Percentiles rank a stretch among this genome's conserved stretches.
These are phyloP conservation scores for Argentina silus DNA, from an alignment of 2,797 vertebrate species.

Conservation along the genomic window DNA sequence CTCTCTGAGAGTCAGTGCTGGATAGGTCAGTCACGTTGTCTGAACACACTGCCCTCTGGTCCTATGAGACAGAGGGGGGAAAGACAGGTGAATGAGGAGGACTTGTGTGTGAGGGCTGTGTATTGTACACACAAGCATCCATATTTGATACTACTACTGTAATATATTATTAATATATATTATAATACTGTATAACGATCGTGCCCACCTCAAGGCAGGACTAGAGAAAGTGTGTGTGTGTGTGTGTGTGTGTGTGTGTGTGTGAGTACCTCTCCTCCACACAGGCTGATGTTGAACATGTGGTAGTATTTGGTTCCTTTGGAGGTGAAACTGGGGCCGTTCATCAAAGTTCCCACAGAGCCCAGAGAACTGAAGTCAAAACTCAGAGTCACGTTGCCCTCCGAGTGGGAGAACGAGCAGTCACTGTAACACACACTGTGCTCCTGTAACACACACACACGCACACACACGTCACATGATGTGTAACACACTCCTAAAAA, in stretches of 20 bases:
- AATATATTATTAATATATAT: too few relatives aligned
- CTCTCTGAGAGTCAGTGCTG: slow-evolving; percentile 80
- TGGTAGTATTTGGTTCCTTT: slow-evolving; percentile 97
- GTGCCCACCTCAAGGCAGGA: neutral
- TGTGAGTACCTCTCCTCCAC: slow-evolving; percentile 85
- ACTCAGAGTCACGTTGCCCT: slow-evolving; percentile 83
- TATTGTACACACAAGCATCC: too few relatives aligned
- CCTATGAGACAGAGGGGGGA: slow-evolving; percentile 61
- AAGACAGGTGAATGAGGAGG: neutral
- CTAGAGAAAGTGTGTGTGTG: neutral
- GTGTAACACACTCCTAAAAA: neutral
- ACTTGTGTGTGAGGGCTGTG: neutral
- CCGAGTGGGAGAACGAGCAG: slow-evolving; percentile 83
- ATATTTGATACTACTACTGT: too few relatives aligned
- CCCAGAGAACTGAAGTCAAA: slow-evolving; percentile 89
- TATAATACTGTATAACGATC: neutral
- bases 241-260: slow-evolving; percentile 12
- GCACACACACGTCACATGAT: slow-evolving; percentile 11
- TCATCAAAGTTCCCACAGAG: slow-evolving; percentile 86
- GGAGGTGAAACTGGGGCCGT: slow-evolving; percentile 94
- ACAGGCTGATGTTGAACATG: slow-evolving; percentile 95
- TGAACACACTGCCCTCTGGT: slow-evolving; percentile 83
- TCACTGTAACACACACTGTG: slow-evolving; percentile 93
- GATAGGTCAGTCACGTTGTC: slow-evolving; percentile 95
- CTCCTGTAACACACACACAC: slow-evolving; percentile 77